Conservation (phyloP, 2,888 invertebrate species). For the Tubiluchus corallicola region DNA sequence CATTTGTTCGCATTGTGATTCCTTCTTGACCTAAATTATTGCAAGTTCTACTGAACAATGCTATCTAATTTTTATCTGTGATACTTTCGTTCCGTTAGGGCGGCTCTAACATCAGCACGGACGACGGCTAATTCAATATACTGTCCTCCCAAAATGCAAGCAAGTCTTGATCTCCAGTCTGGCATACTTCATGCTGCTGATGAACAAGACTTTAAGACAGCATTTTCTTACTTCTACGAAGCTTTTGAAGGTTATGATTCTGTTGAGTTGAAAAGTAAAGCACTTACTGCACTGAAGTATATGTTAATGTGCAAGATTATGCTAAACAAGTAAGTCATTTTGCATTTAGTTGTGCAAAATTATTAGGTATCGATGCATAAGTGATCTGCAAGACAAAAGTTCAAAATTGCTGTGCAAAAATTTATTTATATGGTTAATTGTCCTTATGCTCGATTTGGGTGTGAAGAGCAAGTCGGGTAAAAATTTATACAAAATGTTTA, state of each 20-base stretch:
- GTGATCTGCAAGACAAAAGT: too few relatives aligned
- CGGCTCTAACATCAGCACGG: constrained; percentile 87
- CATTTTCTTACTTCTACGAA: constrained; percentile 98
- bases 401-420: too few relatives aligned
- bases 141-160: constrained; percentile 96
- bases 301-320: constrained; percentile 98
- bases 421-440: too few relatives aligned
- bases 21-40: background rate
- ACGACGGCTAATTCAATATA: constrained; percentile 99
- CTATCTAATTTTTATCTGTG: too few relatives aligned
- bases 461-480: too few relatives aligned
- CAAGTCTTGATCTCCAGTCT: constrained; percentile 86
- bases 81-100: too few relatives aligned
- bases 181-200: constrained; percentile 95
- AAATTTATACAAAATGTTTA: too few relatives aligned
- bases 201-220: constrained; percentile 97
- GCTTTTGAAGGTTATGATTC: constrained; percentile 98
- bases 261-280: constrained; percentile 64
- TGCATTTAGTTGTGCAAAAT: too few relatives aligned
- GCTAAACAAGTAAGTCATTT: constrained; percentile 51
- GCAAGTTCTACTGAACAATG: background rate
- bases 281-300: constrained; percentile 88
- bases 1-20: background rate
- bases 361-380: too few relatives aligned
- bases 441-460: too few relatives aligned